Evolutionary conservation across 1,140 invertebrate genomes (phyloP), one percentile per base, ranked within the genome.

Genomic region (Pseudomyrmex dendroicus): DNA sequence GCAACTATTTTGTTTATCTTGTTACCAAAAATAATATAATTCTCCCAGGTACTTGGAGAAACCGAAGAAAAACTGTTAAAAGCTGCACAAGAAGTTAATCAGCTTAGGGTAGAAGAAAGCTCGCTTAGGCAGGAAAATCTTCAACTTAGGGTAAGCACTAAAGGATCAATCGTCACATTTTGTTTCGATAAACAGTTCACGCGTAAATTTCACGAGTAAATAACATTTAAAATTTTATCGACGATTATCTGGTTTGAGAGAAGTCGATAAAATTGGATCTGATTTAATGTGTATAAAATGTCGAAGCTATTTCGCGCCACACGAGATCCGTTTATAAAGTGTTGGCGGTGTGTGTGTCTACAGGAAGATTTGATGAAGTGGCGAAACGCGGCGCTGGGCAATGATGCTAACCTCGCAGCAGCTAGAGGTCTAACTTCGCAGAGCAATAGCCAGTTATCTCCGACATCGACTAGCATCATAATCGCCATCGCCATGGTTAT

Each of bases 101-200:
- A 95, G 93, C 95, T 98, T 87, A 95, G 96, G 91, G 97, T 97
- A 92, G 96, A 97, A 88, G 96, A 97, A 91, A 96, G 95, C 92
- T 95, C 95, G 93, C 95, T 98, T 91, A 95, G 96, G 94, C 96
- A 97, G 93, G 97, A 98, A 94, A 97, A 97, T 95, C 92, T 97
- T 84, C 95, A 96, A 92, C 95, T 98, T 90, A 98, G 97, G 96
- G 97, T 97, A 95, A 94, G 89, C 85, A 59, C 70, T 22, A 57
- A 63, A 1, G 35, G 59, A 57, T 70, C 13, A 20, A n/a, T 0
- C 35, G 2, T 56, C 44, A 54, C 0, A 17, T 61, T 52, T 52
- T 52, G 3, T 35, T 35, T 35, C 5, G 35, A 35, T 35, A 35
- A 35, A 35, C 35, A 35, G 35, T 35, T 35, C 5, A 35, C 5